Base-by-base conservation (phyloP, 2,888 invertebrate genomes). In the Diarsia brunnea region DNA sequence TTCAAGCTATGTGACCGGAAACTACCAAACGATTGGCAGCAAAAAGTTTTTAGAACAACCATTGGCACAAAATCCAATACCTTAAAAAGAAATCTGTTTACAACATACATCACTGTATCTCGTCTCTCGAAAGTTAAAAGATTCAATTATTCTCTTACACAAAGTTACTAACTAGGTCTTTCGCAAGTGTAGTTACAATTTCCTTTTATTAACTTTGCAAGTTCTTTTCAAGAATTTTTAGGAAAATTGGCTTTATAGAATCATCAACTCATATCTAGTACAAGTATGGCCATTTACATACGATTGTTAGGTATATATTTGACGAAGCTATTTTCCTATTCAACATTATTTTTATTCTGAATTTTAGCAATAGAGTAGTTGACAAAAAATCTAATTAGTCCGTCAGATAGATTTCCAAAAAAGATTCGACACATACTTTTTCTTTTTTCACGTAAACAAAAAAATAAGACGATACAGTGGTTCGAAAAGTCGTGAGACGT, bases 91-190 rank as follows among this genome's bases (percentile, higher is more conserved):
- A 24, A 58, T 27, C 24, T 27, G 27, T 27, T 10, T 43, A 24
- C 43, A 38, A 38, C 38, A 19, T 24, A 19, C 14, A 16, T 47
- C n/a, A 21, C 38, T 38, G 11, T n/a, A n/a, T 16, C 8, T n/a
- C n/a, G n/a, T 43, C 43, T 21, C 11, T 2, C 11, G 16, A 21
- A 69, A 11, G 19, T 69, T 38, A 2, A 61, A 31, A 43, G 16
- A 49, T 71, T 31, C 38, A 38, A 71, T 71, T 49, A 38, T 24
- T 71, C 11, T 49, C 10, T 24, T 21, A 11, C 21, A 71, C 11
- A 24, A 71, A 49, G 7, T 49, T 24, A 2, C 14, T 38, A 19
- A 2, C 31, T 16, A 0, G 19, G 14, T 47, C 7, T 47, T 8
- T 19, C 12, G 4, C 12, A 51, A 51, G 24, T 21, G 7, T 21